Percentiles rank a stretch among this genome's conserved stretches.
phyloP scores from a whole-genome alignment of 2,113 vertebrate genomes.

The Xiphophorus hellerii region DNA sequence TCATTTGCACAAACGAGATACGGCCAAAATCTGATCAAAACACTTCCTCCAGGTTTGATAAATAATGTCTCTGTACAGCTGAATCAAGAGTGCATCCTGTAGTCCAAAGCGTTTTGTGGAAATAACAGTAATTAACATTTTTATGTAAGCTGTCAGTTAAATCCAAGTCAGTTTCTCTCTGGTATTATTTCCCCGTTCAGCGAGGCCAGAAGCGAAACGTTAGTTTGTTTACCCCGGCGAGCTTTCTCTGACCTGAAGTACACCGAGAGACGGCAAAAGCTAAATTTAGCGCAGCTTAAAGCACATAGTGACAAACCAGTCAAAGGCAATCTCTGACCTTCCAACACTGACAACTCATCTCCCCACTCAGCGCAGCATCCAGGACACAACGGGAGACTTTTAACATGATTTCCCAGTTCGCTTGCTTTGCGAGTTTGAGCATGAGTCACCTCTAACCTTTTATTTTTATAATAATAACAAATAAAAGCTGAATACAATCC shows the following conservation, averaged over 20 bases:
- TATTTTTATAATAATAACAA: slow-evolving; percentile 13
- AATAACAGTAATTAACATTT: not conserved
- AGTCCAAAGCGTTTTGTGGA: not conserved
- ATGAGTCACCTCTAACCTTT: slow-evolving; percentile 8
- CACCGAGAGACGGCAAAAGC: slow-evolving; percentile 58
- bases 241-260: slow-evolving; percentile 62
- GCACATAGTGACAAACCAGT: slow-evolving; percentile 71
- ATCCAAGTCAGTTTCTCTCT: not conserved
- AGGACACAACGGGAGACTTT: slow-evolving; percentile 36
- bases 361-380: slow-evolving; percentile 47
- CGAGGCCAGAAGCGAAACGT: slow-evolving; percentile 10
- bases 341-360: slow-evolving; percentile 66
- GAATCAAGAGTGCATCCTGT: not conserved
- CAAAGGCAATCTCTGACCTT: slow-evolving; percentile 71
- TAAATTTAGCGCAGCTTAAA: slow-evolving; percentile 80
- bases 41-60: not conserved
- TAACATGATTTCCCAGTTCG: slow-evolving; percentile 23
- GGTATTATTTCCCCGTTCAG: not conserved
- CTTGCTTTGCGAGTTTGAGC: slow-evolving; percentile 16
- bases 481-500: slow-evolving; percentile 5
- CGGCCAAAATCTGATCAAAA: not conserved
- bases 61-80: not conserved
- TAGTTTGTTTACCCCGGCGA: slow-evolving; percentile 46
- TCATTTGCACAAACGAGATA: not conserved
- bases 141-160: not conserved